Evolutionary conservation across 2,888 invertebrate species (phyloP).

Genomic region (Xylota segnis): DNA sequence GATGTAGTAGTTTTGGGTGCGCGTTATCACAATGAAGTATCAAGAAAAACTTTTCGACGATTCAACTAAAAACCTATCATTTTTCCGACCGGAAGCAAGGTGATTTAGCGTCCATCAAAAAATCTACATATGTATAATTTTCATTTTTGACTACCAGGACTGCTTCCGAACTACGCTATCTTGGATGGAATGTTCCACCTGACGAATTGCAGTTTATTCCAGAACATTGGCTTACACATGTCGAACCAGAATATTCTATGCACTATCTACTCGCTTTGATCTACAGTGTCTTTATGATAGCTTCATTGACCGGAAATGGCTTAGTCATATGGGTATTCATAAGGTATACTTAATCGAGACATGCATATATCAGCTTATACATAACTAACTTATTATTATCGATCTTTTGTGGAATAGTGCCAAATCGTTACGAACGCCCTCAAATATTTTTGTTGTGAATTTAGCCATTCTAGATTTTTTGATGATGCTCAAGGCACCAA

Average conservation of each 20-base stretch:
- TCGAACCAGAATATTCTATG: conserved; percentile 92
- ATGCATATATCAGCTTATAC: not conserved
- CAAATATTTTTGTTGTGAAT: conserved; percentile 92
- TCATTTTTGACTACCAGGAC: conserved; percentile 30
- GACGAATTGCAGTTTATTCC: conserved; percentile 91
- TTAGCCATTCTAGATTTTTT: conserved; percentile 91
- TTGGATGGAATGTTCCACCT: conserved; percentile 91
- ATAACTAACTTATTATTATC: not conserved
- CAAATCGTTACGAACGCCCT: conserved; percentile 85
- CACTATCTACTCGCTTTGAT: conserved; percentile 92
- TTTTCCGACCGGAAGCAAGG: conserved; percentile 61
- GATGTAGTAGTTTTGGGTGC: conserved; percentile 34
- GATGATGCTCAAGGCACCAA: conserved; percentile 93
- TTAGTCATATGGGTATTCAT: conserved; percentile 93
- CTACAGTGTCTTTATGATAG: conserved; percentile 90
- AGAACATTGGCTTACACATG: conserved; percentile 92
- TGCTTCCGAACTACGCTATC: conserved; percentile 83
- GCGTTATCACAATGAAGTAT: conserved; percentile 32
- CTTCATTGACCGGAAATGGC: conserved; percentile 92
- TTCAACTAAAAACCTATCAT: conserved; percentile 45
- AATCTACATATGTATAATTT: not conserved
- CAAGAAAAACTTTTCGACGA: conserved; percentile 26
- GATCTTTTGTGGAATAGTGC: conserved; percentile 68
- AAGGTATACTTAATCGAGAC: conserved; percentile 16
- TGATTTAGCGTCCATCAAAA: not conserved